Conservation (phyloP, 1,140 invertebrate species). For the Rhagoletis zephyria region DNA sequence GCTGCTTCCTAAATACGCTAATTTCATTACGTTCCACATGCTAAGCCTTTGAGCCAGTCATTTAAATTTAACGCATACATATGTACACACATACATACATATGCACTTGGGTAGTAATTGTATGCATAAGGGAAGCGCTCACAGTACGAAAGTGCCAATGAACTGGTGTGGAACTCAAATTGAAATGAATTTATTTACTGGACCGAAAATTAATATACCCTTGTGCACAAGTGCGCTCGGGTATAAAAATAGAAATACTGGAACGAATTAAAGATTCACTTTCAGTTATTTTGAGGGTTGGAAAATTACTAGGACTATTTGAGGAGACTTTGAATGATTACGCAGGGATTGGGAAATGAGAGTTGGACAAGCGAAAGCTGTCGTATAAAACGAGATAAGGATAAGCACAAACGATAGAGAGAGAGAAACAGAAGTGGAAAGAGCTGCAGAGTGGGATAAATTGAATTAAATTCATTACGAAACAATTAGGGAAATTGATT, state of each 20-base stretch:
- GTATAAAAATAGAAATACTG: not conserved
- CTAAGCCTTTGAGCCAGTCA: slow-evolving; percentile 42
- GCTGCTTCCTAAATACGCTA: not conserved
- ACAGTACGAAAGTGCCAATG: slow-evolving; percentile 2
- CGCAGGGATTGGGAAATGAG: not conserved
- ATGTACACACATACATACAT: not conserved
- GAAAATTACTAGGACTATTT: not conserved
- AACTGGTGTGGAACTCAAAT: not conserved
- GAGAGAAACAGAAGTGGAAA: not conserved
- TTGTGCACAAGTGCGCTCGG: too few relatives aligned
- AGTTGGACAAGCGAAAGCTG: not conserved
- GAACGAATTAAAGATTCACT: slow-evolving; percentile 50
- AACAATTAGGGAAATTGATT: slow-evolving; percentile 52
- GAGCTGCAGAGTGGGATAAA: not conserved
- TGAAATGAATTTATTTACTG: slow-evolving; percentile 32
- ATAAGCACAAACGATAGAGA: not conserved
- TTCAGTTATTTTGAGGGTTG: slow-evolving; percentile 22
- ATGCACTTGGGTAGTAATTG: not conserved
- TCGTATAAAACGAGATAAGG: too few relatives aligned
- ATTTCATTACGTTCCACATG: slow-evolving; percentile 33
- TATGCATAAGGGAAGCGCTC: not conserved
- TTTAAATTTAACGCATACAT: slow-evolving; percentile 3
- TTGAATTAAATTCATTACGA: slow-evolving; percentile 50
- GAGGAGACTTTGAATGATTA: slow-evolving; percentile 6
- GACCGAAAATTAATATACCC: too few relatives aligned